Evolutionary conservation across 2,888 invertebrate genomes (phyloP).

Genomic region (Andrena bucephala): DNA sequence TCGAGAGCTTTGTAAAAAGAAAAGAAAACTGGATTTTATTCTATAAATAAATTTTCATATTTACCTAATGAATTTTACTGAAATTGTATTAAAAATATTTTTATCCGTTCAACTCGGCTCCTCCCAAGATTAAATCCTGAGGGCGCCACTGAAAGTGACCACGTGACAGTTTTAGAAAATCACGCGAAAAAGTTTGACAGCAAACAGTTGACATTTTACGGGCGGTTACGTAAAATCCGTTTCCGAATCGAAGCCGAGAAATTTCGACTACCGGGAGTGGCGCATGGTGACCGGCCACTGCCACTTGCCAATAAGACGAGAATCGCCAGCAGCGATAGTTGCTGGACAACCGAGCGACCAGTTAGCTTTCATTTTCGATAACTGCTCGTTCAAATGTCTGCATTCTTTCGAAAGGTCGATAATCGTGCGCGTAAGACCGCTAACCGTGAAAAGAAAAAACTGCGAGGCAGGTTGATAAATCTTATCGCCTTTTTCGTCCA

Average conservation of each 20-base stretch:
- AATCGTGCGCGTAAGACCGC: slow-evolving; percentile 46
- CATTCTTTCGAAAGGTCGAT: slow-evolving; percentile 65
- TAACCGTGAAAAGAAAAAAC: slow-evolving; percentile 32
- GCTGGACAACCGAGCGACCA: slow-evolving; percentile 54
- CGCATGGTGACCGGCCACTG: slow-evolving; percentile 17
- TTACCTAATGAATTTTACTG: too few relatives aligned
- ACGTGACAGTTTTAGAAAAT: slow-evolving; percentile 4
- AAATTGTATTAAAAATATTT: too few relatives aligned
- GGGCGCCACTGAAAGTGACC: too few relatives aligned
- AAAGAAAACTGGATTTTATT: too few relatives aligned
- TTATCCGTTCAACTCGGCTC: too few relatives aligned
- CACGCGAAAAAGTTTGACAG: neutral
- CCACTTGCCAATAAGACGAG: slow-evolving; percentile 49
- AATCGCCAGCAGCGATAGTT: slow-evolving; percentile 64
- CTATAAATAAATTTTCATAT: too few relatives aligned
- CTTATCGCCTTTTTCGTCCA: neutral
- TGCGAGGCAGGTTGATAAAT: slow-evolving; percentile 26
- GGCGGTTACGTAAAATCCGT: slow-evolving; percentile 49
- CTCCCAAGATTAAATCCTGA: too few relatives aligned
- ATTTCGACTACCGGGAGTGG: slow-evolving; percentile 42
- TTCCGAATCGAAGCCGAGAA: slow-evolving; percentile 53
- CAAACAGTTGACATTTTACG: slow-evolving; percentile 42
- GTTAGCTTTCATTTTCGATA: slow-evolving; percentile 72
- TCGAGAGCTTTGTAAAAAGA: too few relatives aligned
- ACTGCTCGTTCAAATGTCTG: slow-evolving; percentile 57